Conservation (phyloP, 2,797 vertebrate genomes). For the Hipposideros larvatus region DNA sequence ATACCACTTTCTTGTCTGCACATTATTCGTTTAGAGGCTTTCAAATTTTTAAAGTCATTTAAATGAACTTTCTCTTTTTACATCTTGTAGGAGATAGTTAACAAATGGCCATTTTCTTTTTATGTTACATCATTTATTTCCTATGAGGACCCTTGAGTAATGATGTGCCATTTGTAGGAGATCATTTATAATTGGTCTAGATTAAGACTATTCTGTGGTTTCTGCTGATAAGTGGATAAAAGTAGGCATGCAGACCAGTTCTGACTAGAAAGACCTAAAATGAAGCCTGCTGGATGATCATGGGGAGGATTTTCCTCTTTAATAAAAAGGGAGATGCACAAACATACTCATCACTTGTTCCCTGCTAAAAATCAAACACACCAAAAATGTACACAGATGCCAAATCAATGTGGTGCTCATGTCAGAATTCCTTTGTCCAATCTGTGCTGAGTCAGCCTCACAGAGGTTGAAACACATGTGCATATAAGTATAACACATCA, state of each 20-base stretch:
- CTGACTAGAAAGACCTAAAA: not conserved
- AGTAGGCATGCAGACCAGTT: not conserved
- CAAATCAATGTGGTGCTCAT: not conserved
- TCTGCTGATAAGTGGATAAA: not conserved
- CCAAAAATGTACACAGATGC: not conserved
- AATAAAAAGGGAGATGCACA: not conserved
- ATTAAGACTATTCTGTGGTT: not conserved
- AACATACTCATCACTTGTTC: not conserved
- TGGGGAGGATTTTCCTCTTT: not conserved
- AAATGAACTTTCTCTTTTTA: not conserved
- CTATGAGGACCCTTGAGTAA: not conserved
- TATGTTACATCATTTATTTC: not conserved
- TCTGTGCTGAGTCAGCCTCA: not conserved
- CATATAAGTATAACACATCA: not conserved
- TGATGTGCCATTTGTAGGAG: not conserved
- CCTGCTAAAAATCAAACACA: not conserved
- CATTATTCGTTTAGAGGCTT: not conserved
- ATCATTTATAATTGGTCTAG: not conserved
- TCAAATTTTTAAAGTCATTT: not conserved
- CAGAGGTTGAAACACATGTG: not conserved
- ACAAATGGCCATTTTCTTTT: not conserved
- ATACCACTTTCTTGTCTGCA: not conserved
- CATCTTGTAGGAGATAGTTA: constrained; percentile 7
- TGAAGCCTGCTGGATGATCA: not conserved
- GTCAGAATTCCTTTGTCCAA: not conserved